These are phyloP conservation scores for Turritopsis dohrnii DNA, from an alignment of 30 jellyfish, hydroid and myxozoan species.

Conservation along the genomic window DNA sequence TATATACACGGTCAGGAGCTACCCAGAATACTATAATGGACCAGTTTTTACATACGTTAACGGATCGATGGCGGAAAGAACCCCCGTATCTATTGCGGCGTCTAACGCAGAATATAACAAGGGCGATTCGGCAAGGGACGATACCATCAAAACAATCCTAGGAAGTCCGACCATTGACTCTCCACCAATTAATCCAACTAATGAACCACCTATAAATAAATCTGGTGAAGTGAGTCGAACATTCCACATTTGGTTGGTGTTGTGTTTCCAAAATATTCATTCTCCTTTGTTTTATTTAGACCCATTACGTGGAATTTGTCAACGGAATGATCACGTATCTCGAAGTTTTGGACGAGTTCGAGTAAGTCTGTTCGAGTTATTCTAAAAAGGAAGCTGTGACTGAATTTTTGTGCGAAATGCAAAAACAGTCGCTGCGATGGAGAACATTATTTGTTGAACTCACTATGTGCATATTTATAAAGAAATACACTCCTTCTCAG, in stretches of 20 bases:
- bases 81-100: not conserved
- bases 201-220: not conserved
- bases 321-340: not conserved
- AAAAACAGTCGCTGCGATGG: no score
- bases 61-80: not conserved
- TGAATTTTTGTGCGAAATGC: no score
- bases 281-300: not conserved
- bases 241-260: no score
- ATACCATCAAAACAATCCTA: not conserved
- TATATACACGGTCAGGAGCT: not conserved
- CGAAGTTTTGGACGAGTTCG: not conserved
- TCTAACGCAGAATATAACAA: not conserved
- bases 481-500: no score
- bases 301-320: not conserved
- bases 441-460: no score
- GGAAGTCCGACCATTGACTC: not conserved
- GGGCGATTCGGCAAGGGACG: not conserved
- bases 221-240: not conserved
- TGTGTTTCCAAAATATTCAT: not conserved
- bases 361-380: not conserved
- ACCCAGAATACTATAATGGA: not conserved
- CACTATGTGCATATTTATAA: no score
- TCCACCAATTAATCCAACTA: not conserved
- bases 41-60: not conserved
- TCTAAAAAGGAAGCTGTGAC: not conserved